Conservation (phyloP, 2,888 invertebrate species). For the Sthenelais limicola region DNA sequence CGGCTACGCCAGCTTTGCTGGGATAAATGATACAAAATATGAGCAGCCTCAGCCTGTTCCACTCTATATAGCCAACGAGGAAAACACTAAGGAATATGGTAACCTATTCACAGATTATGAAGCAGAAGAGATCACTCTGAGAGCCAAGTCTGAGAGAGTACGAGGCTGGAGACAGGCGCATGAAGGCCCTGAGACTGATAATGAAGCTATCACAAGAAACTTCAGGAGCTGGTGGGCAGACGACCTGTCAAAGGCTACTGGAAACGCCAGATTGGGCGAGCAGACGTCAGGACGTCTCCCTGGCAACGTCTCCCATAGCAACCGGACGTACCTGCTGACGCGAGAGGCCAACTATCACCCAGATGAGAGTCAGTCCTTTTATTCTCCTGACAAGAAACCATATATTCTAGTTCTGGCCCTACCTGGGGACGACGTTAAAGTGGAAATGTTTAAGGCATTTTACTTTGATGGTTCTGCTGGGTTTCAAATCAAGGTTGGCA, state of each 20-base stretch:
- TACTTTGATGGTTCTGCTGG: slow-evolving; percentile 58
- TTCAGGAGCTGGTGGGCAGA: slow-evolving; percentile 54
- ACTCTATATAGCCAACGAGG: slow-evolving; percentile 50
- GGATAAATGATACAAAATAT: too few relatives aligned
- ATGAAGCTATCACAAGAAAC: slow-evolving; percentile 44
- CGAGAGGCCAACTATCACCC: slow-evolving; percentile 57
- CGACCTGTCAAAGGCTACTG: slow-evolving; percentile 44
- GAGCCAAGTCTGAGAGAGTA: slow-evolving; percentile 54
- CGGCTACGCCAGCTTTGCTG: too few relatives aligned
- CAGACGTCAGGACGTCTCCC: slow-evolving; percentile 53
- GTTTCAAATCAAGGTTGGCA: slow-evolving; percentile 54
- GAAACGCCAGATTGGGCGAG: slow-evolving; percentile 8
- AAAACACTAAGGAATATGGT: slow-evolving; percentile 54
- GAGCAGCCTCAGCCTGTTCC: slow-evolving; percentile 52
- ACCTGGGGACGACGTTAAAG: slow-evolving; percentile 53
- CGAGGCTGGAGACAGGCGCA: slow-evolving; percentile 52
- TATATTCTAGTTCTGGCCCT: slow-evolving; percentile 48
- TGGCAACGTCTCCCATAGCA: slow-evolving; percentile 45
- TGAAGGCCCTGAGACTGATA: slow-evolving; percentile 49
- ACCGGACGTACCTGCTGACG: slow-evolving; percentile 54
- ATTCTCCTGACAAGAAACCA: slow-evolving; percentile 41
- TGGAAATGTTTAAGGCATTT: slow-evolving; percentile 53
- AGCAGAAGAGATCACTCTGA: slow-evolving; percentile 51
- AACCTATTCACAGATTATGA: slow-evolving; percentile 53
- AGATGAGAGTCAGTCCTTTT: slow-evolving; percentile 57